Percentiles rank a stretch among this genome's conserved stretches.
phyloP scores from a whole-genome alignment of 2,797 vertebrate species.

The Rousettus madagascariensis region DNA sequence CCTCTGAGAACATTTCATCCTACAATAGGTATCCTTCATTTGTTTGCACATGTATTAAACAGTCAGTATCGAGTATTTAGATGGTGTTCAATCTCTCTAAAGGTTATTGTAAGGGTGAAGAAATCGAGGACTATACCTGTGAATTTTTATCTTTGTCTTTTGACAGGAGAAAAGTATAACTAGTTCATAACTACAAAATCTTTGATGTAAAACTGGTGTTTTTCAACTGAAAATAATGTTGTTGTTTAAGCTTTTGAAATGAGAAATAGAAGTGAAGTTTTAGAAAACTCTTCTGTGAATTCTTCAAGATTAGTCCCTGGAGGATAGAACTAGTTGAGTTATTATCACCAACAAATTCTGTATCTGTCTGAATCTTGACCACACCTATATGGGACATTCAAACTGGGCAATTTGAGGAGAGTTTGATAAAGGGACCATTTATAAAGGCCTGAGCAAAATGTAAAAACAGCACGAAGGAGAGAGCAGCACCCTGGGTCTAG shows the following conservation, averaged over 20 bases:
- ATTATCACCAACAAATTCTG: background rate
- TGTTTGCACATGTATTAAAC: background rate
- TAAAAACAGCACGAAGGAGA: background rate
- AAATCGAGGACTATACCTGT: background rate
- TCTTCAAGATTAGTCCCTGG: background rate
- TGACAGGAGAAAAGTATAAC: background rate
- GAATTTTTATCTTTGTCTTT: background rate
- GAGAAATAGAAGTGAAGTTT: background rate
- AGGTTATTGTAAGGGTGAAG: background rate
- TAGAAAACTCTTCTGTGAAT: background rate
- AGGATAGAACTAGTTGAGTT: background rate
- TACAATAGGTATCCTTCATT: background rate
- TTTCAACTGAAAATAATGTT: background rate
- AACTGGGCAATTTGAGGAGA: background rate
- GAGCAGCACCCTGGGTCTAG: background rate
- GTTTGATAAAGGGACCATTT: background rate
- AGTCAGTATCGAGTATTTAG: background rate
- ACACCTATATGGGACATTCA: background rate
- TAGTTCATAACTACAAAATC: background rate
- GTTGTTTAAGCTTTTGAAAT: constrained; percentile 26
- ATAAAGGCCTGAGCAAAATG: background rate
- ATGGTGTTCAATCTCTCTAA: background rate
- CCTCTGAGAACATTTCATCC: background rate
- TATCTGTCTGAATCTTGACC: background rate
- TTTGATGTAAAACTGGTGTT: background rate